Percentiles rank a stretch among this genome's conserved stretches.
phyloP scores from a whole-genome alignment of 2,797 vertebrate genomes.

The Onychomys leucogaster region DNA sequence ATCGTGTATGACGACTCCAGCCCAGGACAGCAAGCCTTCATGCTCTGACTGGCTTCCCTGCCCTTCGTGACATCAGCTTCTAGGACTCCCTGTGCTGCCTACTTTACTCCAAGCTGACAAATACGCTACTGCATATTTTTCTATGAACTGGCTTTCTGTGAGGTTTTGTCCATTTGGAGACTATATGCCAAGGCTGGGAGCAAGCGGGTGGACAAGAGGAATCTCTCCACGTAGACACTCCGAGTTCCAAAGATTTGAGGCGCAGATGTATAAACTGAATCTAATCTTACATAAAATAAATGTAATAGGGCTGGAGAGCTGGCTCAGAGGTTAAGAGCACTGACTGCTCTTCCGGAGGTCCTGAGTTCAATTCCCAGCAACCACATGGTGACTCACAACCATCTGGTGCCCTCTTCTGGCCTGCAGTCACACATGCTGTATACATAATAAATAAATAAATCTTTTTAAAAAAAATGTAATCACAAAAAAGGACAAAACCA shows the following conservation, averaged over 20 bases:
- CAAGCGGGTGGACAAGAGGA: background rate
- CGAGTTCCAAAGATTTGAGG: background rate
- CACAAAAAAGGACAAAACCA: background rate
- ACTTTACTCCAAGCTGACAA: background rate
- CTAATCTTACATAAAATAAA: background rate
- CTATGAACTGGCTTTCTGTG: no score
- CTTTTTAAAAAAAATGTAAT: background rate
- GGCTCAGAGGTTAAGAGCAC: no score
- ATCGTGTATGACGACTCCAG: background rate
- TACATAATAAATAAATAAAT: no score
- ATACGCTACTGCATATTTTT: rapidly evolving
- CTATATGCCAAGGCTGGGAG: background rate
- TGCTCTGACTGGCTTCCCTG: background rate
- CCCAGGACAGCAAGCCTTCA: background rate
- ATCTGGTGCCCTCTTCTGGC: no score
- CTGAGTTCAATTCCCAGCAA: no score
- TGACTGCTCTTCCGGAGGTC: no score
- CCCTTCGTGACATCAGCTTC: background rate
- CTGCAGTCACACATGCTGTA: no score
- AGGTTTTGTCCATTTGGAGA: background rate
- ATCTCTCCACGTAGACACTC: background rate
- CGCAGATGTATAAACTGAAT: background rate
- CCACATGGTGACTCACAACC: no score
- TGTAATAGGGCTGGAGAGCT: no score
- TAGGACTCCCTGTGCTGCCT: background rate